Evolutionary conservation across 2,113 vertebrate genomes (phyloP), one percentile per base, ranked within the genome.

Genomic region (Gila orcuttii): DNA sequence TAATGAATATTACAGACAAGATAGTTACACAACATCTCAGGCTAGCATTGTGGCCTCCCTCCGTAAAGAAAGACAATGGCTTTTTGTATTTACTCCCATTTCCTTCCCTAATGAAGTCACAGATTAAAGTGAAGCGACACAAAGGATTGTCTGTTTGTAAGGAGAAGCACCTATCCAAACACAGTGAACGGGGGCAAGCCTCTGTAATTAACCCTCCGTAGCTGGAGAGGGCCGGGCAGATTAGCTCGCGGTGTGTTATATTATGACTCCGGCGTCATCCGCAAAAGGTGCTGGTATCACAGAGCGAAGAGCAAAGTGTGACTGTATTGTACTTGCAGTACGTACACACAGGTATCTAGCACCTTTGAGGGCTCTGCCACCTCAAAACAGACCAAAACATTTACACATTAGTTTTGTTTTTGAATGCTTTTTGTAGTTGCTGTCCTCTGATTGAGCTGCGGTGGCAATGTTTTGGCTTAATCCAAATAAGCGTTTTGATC

Each of bases 41-140:
- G 88, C 86, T 83, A 83, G 57, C 85, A 82, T 86, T 82, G 85
- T 77, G 71, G 87, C 79, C 76, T 79, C 68, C 68, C 68, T 33
- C 47, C 91, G 89, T 64, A n/a, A 89, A 89, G 82, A 91, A 92
- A 94, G 92, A 95, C 94, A 95, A 95, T 94, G 89, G 93, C 88
- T 90, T 94, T 93, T 94, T 94, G 91, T 94, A 95, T 95, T 93
- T 93, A 95, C 93, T 95, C 93, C 92, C 90, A 92, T 95, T 96
- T 95, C 94, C 94, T 95, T 95, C 94, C 95, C 93, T 94, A 94
- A 96, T 95, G 93, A 94, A 95, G 93, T 95, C 91, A 92, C 90
- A 89, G 93, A 93, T 91, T 90, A 93, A 95, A 95, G 94, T 93
- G 88, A 95, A 92, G 91, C 83, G 75, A 86, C 88, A 95, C 94